phyloP scores from a whole-genome alignment of 2,113 vertebrate genomes.

The Ceyx melanurus region DNA sequence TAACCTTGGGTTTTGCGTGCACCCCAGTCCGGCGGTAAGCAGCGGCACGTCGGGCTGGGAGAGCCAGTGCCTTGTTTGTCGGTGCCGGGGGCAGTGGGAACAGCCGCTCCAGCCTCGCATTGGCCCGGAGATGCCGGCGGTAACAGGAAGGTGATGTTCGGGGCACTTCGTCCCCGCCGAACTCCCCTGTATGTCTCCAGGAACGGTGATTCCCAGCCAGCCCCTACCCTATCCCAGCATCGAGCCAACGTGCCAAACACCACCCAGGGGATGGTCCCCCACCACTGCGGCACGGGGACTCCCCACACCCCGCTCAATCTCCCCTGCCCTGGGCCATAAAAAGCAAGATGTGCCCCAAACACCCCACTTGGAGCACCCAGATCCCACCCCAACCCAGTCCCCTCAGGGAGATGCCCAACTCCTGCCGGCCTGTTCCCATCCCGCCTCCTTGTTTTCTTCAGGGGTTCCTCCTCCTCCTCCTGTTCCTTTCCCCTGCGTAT shows the following conservation, averaged over 20 bases:
- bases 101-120: fast-evolving
- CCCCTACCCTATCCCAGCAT: not conserved
- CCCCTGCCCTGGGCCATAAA: not conserved
- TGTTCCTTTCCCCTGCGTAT: conserved; percentile 21
- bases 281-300: fast-evolving
- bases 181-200: fast-evolving
- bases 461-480: conserved; percentile 30
- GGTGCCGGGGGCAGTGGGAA: fast-evolving
- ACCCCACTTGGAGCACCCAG: not conserved
- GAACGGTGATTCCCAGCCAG: not conserved
- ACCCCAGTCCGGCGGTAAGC: not conserved
- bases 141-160: fast-evolving
- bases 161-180: not conserved
- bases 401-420: not conserved
- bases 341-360: not conserved
- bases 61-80: not conserved
- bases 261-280: not conserved
- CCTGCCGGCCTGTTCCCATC: not conserved
- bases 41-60: conserved; percentile 2
- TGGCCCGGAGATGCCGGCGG: not conserved
- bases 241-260: not conserved
- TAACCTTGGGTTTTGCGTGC: conserved; percentile 65
- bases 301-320: not conserved
- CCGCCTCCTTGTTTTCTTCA: conserved; percentile 27
- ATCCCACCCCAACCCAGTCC: not conserved